Percentiles rank a stretch among this genome's conserved stretches.
These are phyloP conservation scores for Drosophila azteca DNA, from an alignment of 1,140 invertebrate species.

Conservation along the genomic window DNA sequence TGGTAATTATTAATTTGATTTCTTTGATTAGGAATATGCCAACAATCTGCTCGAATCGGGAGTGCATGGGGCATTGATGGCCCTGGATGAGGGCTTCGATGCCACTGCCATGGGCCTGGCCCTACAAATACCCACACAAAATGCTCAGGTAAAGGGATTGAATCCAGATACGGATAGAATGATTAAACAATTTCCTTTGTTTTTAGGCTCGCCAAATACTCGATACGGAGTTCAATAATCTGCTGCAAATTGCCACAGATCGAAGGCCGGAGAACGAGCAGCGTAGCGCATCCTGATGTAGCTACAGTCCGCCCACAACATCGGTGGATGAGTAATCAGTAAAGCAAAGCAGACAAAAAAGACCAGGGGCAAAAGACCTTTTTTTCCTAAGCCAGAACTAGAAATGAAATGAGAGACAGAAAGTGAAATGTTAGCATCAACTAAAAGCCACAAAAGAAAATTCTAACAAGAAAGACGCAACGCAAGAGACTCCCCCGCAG, in stretches of 20 bases:
- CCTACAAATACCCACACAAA: slow-evolving; percentile 98
- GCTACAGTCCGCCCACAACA: slow-evolving; percentile 77
- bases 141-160: slow-evolving; percentile 90
- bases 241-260: slow-evolving; percentile 94
- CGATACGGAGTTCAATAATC: slow-evolving; percentile 95
- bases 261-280: slow-evolving; percentile 86
- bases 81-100: slow-evolving; percentile 98
- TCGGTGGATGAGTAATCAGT: slow-evolving; percentile 70
- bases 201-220: slow-evolving; percentile 92
- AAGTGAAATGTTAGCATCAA: slow-evolving; percentile 41
- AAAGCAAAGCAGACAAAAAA: slow-evolving; percentile 40
- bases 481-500: slow-evolving; percentile 74
- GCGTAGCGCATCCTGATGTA: slow-evolving; percentile 84
- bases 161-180: too few species aligned
- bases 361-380: slow-evolving; percentile 48
- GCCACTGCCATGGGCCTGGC: slow-evolving; percentile 97
- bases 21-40: slow-evolving; percentile 92
- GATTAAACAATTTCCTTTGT: background rate
- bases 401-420: slow-evolving; percentile 15
- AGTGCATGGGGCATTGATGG: slow-evolving; percentile 98
- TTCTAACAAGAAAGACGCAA: slow-evolving; percentile 79
- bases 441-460: slow-evolving; percentile 66
- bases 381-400: slow-evolving; percentile 57
- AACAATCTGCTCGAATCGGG: slow-evolving; percentile 98
- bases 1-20: slow-evolving; percentile 8